A percentile compares a stretch with the other conserved stretches of the same genome.
Conservation (phyloP, 2,797 vertebrate genomes). For the Botia almorhae region DNA sequence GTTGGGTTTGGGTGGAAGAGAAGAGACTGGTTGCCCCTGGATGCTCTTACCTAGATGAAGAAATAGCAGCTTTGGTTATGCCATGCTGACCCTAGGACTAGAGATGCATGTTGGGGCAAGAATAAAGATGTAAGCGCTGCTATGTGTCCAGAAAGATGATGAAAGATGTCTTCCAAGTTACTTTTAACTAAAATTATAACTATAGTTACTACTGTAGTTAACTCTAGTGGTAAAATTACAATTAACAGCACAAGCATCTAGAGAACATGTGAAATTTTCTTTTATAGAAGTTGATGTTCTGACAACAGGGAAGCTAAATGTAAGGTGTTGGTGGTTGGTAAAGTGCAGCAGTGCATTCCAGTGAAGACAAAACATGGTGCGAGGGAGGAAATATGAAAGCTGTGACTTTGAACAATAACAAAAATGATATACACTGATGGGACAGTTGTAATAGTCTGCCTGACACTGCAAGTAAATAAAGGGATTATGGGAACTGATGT, state of each 20-base stretch:
- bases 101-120: constrained; percentile 11
- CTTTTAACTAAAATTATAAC: too few relatives aligned
- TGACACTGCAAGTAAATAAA: constrained; percentile 56
- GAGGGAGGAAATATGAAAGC: constrained; percentile 41
- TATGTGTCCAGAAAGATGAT: constrained; percentile 18
- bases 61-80: constrained; percentile 61
- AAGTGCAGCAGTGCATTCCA: constrained; percentile 61
- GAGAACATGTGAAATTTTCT: not conserved
- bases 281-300: not conserved
- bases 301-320: not conserved
- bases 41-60: constrained; percentile 71
- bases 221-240: not conserved
- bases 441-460: constrained; percentile 51
- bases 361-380: constrained; percentile 58
- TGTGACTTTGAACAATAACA: constrained; percentile 53
- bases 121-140: constrained; percentile 43
- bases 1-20: constrained; percentile 60
- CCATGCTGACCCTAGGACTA: not conserved
- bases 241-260: not conserved
- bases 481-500: constrained; percentile 58
- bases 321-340: constrained; percentile 38
- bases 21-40: constrained; percentile 61
- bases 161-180: not conserved
- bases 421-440: constrained; percentile 52
- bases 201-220: too few relatives aligned